Percentiles rank a stretch among this genome's conserved stretches.
phyloP scores from a whole-genome alignment of 2,113 vertebrate genomes.

The Notiomystis cincta region DNA sequence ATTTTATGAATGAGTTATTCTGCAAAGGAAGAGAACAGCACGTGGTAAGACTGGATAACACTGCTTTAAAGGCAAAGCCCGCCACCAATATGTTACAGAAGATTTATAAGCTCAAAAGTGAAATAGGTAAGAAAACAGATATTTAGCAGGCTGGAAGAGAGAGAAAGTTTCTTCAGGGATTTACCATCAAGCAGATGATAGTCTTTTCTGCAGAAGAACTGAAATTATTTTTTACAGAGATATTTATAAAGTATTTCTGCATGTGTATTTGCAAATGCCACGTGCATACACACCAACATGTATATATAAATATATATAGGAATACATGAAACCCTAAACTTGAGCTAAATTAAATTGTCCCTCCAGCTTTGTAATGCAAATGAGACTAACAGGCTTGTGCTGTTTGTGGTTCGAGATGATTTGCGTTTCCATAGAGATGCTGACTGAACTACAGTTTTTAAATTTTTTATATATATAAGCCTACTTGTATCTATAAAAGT shows the following conservation, averaged over 20 bases:
- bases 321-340: conserved; percentile 8
- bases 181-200: neutral
- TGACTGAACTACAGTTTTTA: conserved; percentile 10
- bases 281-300: neutral
- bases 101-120: neutral
- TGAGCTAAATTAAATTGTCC: conserved; percentile 14
- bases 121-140: neutral
- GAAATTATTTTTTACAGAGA: neutral
- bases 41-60: neutral
- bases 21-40: neutral
- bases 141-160: neutral
- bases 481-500: conserved; percentile 13
- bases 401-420: conserved; percentile 21
- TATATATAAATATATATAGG: neutral
- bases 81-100: neutral
- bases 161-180: neutral
- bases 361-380: conserved; percentile 44
- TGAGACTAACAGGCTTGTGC: conserved; percentile 26
- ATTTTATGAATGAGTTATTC: neutral
- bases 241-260: neutral
- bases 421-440: conserved; percentile 61
- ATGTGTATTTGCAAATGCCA: conserved; percentile 2
- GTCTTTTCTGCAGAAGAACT: neutral
- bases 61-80: neutral
- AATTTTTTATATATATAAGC: conserved; percentile 1